A percentile compares a stretch with the other conserved stretches of the same genome.
These are phyloP conservation scores for Acleris emargana DNA, from an alignment of 2,888 invertebrate species.

Conservation along the genomic window DNA sequence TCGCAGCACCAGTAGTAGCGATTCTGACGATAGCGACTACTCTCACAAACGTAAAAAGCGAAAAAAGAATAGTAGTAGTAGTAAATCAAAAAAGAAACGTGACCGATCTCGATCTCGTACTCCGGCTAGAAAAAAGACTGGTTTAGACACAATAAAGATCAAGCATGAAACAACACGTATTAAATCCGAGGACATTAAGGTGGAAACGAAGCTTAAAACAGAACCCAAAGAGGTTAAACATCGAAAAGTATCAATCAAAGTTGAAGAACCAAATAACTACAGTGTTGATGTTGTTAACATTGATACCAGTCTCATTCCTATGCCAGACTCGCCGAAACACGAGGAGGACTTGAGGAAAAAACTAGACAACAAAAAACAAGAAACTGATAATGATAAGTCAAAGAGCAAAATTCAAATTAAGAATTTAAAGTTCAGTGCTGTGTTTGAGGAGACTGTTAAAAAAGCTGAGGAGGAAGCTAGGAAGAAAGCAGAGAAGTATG, in stretches of 20 bases:
- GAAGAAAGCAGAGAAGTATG: conserved; percentile 84
- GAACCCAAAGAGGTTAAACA: conserved; percentile 47
- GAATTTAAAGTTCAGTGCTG: conserved; percentile 86
- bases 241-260: conserved; percentile 50
- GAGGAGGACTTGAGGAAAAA: conserved; percentile 55
- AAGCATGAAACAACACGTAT: conserved; percentile 34
- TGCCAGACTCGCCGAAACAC: conserved; percentile 71
- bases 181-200: conserved; percentile 48
- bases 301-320: conserved; percentile 67
- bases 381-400: conserved; percentile 66
- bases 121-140: conserved; percentile 57
- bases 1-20: conserved; percentile 65
- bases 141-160: conserved; percentile 44
- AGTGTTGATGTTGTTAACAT: conserved; percentile 49
- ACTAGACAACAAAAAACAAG: conserved; percentile 57
- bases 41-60: conserved; percentile 83
- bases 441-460: conserved; percentile 86
- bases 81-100: conserved; percentile 48
- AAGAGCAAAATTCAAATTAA: conserved; percentile 87
- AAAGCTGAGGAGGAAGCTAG: conserved; percentile 86
- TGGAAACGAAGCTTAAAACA: conserved; percentile 47
- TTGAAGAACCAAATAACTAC: conserved; percentile 47
- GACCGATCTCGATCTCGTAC: conserved; percentile 51
- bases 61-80: conserved; percentile 72
- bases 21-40: conserved; percentile 74